phyloP scores from a whole-genome alignment of 2,113 vertebrate species.

The Leuciscus idus region DNA sequence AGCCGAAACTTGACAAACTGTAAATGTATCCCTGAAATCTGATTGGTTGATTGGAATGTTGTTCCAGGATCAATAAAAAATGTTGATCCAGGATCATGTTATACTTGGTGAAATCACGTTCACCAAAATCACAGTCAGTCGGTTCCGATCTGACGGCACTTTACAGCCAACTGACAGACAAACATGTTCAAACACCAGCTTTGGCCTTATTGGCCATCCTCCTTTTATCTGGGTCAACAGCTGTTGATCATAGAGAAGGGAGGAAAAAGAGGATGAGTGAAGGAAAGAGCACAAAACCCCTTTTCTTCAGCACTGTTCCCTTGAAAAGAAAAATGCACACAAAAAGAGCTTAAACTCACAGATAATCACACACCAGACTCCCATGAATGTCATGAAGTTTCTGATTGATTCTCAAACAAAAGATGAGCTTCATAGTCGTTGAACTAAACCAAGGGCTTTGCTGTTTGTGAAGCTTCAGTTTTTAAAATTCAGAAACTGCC shows the following conservation, averaged over 20 bases:
- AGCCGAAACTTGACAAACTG: no score
- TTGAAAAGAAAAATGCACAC: background rate
- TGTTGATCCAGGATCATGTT: no score
- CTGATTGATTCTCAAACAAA: constrained; percentile 3
- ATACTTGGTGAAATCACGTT: no score
- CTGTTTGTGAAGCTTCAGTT: constrained; percentile 5
- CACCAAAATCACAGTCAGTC: background rate
- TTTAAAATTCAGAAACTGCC: background rate
- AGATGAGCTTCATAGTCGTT: background rate
- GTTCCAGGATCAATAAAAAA: no score
- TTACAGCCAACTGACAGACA: constrained; percentile 13
- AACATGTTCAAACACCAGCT: constrained; percentile 1
- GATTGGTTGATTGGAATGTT: no score
- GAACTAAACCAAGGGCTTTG: background rate
- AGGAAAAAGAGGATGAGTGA: background rate
- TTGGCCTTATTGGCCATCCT: constrained; percentile 26
- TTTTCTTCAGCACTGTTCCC: background rate
- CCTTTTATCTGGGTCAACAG: constrained; percentile 21
- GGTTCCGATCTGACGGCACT: background rate
- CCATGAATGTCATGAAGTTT: constrained; percentile 7
- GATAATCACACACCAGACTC: background rate
- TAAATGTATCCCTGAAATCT: no score
- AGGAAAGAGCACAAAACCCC: constrained; percentile 8
- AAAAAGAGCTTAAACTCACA: background rate
- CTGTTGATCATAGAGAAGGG: background rate